Base-by-base conservation (phyloP, 1,140 invertebrate species). In the Drosophila equinoxialis region DNA sequence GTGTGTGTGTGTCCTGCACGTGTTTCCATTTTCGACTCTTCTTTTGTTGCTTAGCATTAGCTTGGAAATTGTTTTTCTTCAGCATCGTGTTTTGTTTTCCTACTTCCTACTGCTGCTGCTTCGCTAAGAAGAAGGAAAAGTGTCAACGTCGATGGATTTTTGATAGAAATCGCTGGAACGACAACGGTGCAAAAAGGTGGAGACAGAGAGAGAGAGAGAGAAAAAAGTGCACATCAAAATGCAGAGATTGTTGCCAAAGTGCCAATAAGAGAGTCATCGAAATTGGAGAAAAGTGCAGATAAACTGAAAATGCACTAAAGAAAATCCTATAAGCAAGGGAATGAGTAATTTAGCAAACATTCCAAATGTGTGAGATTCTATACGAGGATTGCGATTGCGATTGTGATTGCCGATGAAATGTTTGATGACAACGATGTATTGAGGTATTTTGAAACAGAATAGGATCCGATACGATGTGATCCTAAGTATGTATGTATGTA, bases 201-300 rank as follows among this genome's bases (percentile, higher is more conserved):
- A 42, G 51, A 30, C 30, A 30, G 6, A 30, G 30, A 6, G 62
- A 63, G 35, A 39, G 39, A n/a, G 17, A 17, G 17, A 17, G 65
- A 70, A 30, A 30, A 30, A 30, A 70, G 13, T 79, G 75, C 75
- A 76, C 71, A 75, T 85, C 70, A 69, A 57, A 86, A 74, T 86
- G 78, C 82, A 68, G 67, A 81, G 72, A 78, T 78, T 81, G 74
- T 86, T 76, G 79, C 74, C 78, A 86, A 59, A 85, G 68, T 81
- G 78, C 67, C 81, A 84, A 85, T 84, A 84, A 69, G 74, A 69
- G 74, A 71, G 63, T 74, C 69, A 65, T 60, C 58, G 20, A 63
- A 85, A 85, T 68, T 74, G 70, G 62, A 48, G 74, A 51, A 71
- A 62, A 81, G 60, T 69, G 61, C 67, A 64, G 58, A 39, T 77